Evolutionary conservation across 2,113 vertebrate genomes (phyloP), one percentile per base, ranked within the genome.

Genomic region (Epinephelus cyanopodus): DNA sequence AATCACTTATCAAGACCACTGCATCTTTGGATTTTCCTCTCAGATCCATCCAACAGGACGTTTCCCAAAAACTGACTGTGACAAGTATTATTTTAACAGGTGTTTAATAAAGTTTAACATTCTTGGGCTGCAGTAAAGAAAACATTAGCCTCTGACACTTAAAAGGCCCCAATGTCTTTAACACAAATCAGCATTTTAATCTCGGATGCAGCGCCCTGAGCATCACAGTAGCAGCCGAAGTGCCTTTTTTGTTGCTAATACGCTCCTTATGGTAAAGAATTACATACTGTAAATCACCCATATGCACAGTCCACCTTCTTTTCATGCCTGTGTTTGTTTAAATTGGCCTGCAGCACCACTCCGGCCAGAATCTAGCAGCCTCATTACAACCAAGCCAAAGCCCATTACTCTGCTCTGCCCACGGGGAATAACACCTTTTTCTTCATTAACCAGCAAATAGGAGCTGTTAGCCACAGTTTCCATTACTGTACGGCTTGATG

Each of bases 351-450:
- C 71, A 60, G 53, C 75, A 45, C 17, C 10, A 27, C 78, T 84
- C 74, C 52, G 33, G 68, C 73, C 64, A 74, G 87, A 89, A 88
- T 88, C 80, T 65, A 84, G 66, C 75, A 78, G 80, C 84, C 83
- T 92, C 87, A 90, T 93, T 92, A 95, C 83, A 87, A 87, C 77
- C 85, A 84, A 71, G 84, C 87, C 74, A 89, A 88, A 90, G 72
- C 81, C 86, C 85, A 91, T 93, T 92, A 89, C 80, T 80, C 60
- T 64, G 69, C 75, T 80, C 83, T 76, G 78, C 85, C 82, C 73
- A 81, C 25, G 1, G 92, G 89, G 69, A 88, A 86, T 75, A 91
- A 92, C 89, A 91, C 92, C 92, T 92, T 92, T 79, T 79, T 86
- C 86, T 87, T 89, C 90, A 92, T 91, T 86, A 87, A 80, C 68